These are phyloP conservation scores for Aelia acuminata DNA, from an alignment of 2,888 invertebrate genomes.

Conservation along the genomic window DNA sequence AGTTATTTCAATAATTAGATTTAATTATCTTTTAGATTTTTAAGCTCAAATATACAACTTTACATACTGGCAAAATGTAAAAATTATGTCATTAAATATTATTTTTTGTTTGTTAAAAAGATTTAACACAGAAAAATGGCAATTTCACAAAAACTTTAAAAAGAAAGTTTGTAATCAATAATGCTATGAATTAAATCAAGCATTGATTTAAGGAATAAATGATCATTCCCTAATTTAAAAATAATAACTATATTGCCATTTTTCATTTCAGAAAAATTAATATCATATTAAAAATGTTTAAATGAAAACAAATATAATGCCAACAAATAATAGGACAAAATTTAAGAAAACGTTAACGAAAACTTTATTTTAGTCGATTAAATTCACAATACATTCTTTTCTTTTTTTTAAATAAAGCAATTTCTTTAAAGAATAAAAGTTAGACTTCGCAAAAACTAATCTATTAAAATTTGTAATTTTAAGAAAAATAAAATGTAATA, in stretches of 20 bases:
- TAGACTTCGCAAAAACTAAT: no score
- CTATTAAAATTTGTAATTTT: no score
- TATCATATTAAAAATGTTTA: background rate
- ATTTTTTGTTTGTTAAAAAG: constrained; percentile 1
- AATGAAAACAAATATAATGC: background rate
- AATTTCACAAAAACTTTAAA: constrained; percentile 17
- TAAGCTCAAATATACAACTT: background rate
- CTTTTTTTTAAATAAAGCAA: no score
- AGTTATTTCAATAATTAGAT: background rate
- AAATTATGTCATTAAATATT: background rate
- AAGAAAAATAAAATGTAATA: no score
- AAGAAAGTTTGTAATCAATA: background rate
- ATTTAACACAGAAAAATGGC: background rate
- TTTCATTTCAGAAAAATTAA: background rate
- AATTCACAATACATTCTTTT: no score
- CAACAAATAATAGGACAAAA: background rate
- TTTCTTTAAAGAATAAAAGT: no score
- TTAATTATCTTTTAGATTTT: background rate
- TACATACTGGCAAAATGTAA: background rate
- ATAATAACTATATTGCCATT: background rate
- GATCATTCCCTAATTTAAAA: background rate
- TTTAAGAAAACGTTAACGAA: background rate
- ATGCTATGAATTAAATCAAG: background rate
- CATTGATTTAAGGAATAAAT: background rate
- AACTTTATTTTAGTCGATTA: no score